Conservation (phyloP, 2,113 vertebrate genomes). For the Pygoscelis adeliae region DNA sequence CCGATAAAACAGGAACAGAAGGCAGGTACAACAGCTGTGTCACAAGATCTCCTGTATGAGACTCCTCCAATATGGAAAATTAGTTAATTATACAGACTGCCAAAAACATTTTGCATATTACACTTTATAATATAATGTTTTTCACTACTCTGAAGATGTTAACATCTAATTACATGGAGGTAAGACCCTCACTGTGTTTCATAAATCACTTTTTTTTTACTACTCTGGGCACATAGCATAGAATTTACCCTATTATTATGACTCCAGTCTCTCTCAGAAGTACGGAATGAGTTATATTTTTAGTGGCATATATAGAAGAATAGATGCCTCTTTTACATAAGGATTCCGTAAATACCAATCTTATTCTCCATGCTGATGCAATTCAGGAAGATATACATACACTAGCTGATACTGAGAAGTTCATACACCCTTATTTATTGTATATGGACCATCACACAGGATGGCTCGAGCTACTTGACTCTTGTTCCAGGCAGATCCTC, state of each 20-base stretch:
- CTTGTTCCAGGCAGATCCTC: background rate
- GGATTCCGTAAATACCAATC: background rate
- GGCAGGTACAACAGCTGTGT: background rate
- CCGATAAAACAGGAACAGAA: background rate
- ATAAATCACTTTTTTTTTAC: background rate
- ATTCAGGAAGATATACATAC: background rate
- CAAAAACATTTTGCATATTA: background rate
- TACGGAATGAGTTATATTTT: background rate
- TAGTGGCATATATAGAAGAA: background rate
- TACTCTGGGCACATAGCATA: background rate
- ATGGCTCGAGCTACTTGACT: background rate
- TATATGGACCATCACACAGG: background rate
- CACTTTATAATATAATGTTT: background rate
- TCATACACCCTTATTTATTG: background rate
- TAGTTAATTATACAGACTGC: background rate
- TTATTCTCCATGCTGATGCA: background rate
- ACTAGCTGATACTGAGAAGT: background rate
- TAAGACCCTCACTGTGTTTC: background rate
- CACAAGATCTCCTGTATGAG: background rate
- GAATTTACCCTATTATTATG: background rate
- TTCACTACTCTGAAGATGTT: background rate
- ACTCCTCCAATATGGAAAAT: background rate
- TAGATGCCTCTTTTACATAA: background rate
- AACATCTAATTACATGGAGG: background rate
- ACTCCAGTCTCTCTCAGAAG: background rate